Base-by-base conservation (phyloP, 2,888 invertebrate genomes). In the Tanypteryx hageni region DNA sequence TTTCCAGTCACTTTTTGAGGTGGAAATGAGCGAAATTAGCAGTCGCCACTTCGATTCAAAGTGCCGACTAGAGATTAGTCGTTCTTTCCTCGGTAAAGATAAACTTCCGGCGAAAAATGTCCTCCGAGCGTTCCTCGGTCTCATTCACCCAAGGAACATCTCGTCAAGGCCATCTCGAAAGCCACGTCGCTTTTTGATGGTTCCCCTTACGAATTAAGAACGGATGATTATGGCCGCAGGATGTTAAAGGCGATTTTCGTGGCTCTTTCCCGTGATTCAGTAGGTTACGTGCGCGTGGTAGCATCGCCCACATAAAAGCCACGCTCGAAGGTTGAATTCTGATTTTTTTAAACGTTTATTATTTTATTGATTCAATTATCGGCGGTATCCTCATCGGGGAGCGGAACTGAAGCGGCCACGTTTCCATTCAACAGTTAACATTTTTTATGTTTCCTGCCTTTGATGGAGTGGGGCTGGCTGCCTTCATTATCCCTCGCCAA, bases 371-470 rank as follows among this genome's bases (percentile, higher is more conserved):
- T 13, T 22, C 11, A 13, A 27, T 27, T 27, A 76, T 76, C 27
- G 27, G 76, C 22, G 76, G 76, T 44, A 22, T 76, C 13, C 2
- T 76, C 22, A 44, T 44, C 44, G 76, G 13, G 16, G 76, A 76
- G 44, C 13, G 76, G 76, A 76, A 27, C 27, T 76, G 27, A 76
- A 10, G 76, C 22, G 14, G 76, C 22, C 76, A 13, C 22, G 76
- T 76, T 76, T 76, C 22, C 27, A 27, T 22, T 27, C 76, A 27
- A 76, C 76, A 22, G 76, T 27, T 76, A 13, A 76, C 76, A 1
- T 44, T 76, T 76, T 76, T 76, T 76, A 76, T 76, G 76, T 27
- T 76, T 76, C 76, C 76, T 76, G 76, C 22, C 13, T 76, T 76
- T 76, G 76, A 76, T 76, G 76, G 27, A 76, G 22, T 76, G 27